Evolutionary conservation across 2,797 vertebrate species (phyloP).

Genomic region (Xenops minutus): DNA sequence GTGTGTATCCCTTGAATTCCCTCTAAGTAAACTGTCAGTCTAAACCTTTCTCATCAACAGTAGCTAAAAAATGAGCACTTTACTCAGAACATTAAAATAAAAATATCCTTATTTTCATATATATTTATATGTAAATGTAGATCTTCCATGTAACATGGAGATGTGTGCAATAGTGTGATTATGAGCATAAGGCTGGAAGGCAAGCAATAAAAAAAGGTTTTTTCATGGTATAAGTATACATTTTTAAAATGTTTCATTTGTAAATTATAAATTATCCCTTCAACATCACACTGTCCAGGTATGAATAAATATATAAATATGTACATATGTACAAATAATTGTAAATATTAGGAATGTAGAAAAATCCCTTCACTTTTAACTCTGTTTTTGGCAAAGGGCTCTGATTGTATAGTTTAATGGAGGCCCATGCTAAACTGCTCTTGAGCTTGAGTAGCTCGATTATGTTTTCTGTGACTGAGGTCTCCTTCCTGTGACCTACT

Average conservation of each 20-base stretch:
- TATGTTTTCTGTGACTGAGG: background rate
- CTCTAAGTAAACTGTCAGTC: slow-evolving; percentile 36
- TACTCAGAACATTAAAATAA: slow-evolving; percentile 50
- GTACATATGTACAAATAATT: slow-evolving; percentile 73
- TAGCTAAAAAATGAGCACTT: slow-evolving; percentile 66
- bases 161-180: slow-evolving; percentile 58
- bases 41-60: slow-evolving; percentile 52
- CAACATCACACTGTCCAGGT: slow-evolving; percentile 37
- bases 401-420: slow-evolving; percentile 37
- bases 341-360: slow-evolving; percentile 69
- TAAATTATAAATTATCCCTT: slow-evolving; percentile 50
- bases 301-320: slow-evolving; percentile 74
- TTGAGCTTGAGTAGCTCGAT: background rate
- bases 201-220: slow-evolving; percentile 74
- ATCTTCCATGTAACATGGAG: slow-evolving; percentile 61
- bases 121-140: slow-evolving; percentile 62
- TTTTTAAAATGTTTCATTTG: slow-evolving; percentile 54
- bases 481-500: background rate
- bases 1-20: slow-evolving; percentile 60
- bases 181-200: slow-evolving; percentile 52
- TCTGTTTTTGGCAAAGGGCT: slow-evolving; percentile 62
- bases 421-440: slow-evolving; percentile 31
- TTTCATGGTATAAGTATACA: slow-evolving; percentile 37
- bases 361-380: slow-evolving; percentile 40
- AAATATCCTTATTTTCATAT: slow-evolving; percentile 68